These are phyloP conservation scores for Sebastes aleutianus DNA, from an alignment of 2,797 vertebrate species.

Conservation along the genomic window DNA sequence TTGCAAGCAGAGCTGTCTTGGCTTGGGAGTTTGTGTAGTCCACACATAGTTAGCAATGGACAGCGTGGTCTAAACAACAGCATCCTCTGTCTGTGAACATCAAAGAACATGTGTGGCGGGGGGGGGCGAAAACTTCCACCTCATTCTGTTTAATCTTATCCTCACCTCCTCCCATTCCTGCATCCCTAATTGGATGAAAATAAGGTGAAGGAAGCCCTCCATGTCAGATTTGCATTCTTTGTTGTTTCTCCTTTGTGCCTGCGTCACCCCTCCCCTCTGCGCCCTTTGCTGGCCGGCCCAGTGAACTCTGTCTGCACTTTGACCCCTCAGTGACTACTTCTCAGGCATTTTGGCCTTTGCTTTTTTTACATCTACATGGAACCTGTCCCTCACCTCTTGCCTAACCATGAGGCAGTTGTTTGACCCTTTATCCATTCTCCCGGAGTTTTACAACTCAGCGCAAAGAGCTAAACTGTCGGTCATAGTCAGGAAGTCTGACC, in stretches of 20 bases:
- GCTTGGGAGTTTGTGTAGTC: slow-evolving; percentile 37
- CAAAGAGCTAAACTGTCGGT: slow-evolving; percentile 52
- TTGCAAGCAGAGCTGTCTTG: slow-evolving; percentile 7
- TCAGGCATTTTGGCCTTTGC: slow-evolving; percentile 62
- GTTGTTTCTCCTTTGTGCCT: slow-evolving; percentile 69
- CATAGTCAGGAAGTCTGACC: slow-evolving; percentile 61
- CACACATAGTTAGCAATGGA: slow-evolving; percentile 28
- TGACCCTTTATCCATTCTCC: slow-evolving; percentile 51
- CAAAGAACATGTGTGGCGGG: slow-evolving; percentile 48
- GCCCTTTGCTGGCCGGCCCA: slow-evolving; percentile 53
- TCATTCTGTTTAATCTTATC: slow-evolving; percentile 55
- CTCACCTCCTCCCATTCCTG: slow-evolving; percentile 46
- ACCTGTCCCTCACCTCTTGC: slow-evolving; percentile 53
- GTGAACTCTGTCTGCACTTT: slow-evolving; percentile 82
- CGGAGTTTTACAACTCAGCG: slow-evolving; percentile 63
- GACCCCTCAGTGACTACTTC: slow-evolving; percentile 74
- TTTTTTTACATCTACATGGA: slow-evolving; percentile 46
- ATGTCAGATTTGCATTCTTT: slow-evolving; percentile 69
- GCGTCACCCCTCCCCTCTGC: slow-evolving; percentile 50
- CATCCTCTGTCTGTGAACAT: slow-evolving; percentile 49
- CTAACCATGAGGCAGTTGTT: slow-evolving; percentile 55
- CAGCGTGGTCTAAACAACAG: slow-evolving; percentile 32
- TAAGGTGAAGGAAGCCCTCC: slow-evolving; percentile 52
- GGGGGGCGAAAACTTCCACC: slow-evolving; percentile 42
- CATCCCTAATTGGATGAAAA: slow-evolving; percentile 61